A percentile compares a stretch with the other conserved stretches of the same genome.
phyloP scores from a whole-genome alignment of 2,797 vertebrate genomes.

The Characodon lateralis region DNA sequence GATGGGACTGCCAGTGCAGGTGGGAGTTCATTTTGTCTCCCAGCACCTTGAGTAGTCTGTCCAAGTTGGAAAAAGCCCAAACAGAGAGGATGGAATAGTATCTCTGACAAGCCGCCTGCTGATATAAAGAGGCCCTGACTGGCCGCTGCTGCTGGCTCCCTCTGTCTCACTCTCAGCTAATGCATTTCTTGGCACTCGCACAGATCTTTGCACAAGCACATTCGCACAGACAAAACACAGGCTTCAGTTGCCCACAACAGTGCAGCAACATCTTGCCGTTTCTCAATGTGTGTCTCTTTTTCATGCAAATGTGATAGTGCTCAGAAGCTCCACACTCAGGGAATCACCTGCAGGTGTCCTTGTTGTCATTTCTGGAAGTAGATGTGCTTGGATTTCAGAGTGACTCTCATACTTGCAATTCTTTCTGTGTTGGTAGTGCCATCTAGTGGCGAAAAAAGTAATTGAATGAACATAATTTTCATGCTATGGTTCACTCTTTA shows the following conservation, averaged over 20 bases:
- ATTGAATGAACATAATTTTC: slow-evolving; percentile 1
- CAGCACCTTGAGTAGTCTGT: slow-evolving; percentile 22
- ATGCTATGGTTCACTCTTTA: slow-evolving; percentile 39
- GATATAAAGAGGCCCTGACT: slow-evolving; percentile 61
- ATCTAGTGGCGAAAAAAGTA: slow-evolving; percentile 67
- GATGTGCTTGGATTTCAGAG: slow-evolving; percentile 23
- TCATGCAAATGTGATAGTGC: slow-evolving; percentile 59
- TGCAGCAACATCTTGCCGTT: slow-evolving; percentile 40
- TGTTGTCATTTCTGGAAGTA: slow-evolving; percentile 47
- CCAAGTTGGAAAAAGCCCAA: slow-evolving; percentile 59
- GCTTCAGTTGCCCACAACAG: slow-evolving; percentile 24
- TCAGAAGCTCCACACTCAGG: slow-evolving; percentile 42
- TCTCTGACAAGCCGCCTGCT: slow-evolving; percentile 53
- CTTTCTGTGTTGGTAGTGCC: slow-evolving; percentile 65
- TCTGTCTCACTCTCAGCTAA: slow-evolving; percentile 44
- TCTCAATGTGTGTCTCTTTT: slow-evolving; percentile 47
- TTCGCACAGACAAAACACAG: slow-evolving; percentile 13
- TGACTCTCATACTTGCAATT: slow-evolving; percentile 6
- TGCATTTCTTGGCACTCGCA: slow-evolving; percentile 54
- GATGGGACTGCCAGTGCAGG: slow-evolving; percentile 52
- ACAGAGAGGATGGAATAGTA: slow-evolving; percentile 30
- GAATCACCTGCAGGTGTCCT: slow-evolving; percentile 64
- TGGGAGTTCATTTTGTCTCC: slow-evolving; percentile 49
- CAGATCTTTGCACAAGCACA: slow-evolving; percentile 32
- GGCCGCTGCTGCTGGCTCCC: slow-evolving; percentile 45